Conservation (phyloP, 2,113 vertebrate genomes). For the Tringa solitaria region DNA sequence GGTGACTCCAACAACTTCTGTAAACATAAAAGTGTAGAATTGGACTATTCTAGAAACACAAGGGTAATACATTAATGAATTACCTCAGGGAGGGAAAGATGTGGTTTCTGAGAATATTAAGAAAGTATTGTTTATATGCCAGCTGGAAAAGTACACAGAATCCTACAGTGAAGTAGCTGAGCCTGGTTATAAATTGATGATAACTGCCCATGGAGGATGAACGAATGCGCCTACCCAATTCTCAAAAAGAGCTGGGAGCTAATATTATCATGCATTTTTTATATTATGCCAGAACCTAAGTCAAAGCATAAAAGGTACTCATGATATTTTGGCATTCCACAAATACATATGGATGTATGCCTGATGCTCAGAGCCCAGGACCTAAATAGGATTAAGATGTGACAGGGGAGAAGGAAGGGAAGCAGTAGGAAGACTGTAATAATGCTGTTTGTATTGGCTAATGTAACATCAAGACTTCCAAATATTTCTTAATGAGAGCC, state of each 20-base stretch:
- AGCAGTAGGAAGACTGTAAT: background rate
- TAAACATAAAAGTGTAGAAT: background rate
- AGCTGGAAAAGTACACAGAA: background rate
- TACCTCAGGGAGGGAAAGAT: background rate
- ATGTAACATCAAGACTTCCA: background rate
- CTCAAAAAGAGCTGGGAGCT: background rate
- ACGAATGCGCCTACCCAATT: background rate
- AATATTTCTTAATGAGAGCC: background rate
- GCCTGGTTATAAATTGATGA: slow-evolving; percentile 1
- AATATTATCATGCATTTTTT: background rate
- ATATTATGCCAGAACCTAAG: background rate
- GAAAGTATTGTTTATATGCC: background rate
- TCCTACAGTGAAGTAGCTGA: background rate
- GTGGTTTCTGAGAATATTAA: background rate
- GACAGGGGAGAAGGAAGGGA: background rate
- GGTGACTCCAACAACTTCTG: background rate
- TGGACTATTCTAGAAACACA: background rate
- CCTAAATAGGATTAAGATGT: background rate
- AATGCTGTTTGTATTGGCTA: background rate
- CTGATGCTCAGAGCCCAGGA: background rate
- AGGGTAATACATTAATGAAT: background rate
- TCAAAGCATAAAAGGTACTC: background rate
- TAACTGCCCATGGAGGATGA: background rate
- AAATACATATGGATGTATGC: background rate
- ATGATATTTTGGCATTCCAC: background rate